Evolutionary conservation across 2,888 invertebrate genomes (phyloP).

Genomic region (Abscondita cerata): DNA sequence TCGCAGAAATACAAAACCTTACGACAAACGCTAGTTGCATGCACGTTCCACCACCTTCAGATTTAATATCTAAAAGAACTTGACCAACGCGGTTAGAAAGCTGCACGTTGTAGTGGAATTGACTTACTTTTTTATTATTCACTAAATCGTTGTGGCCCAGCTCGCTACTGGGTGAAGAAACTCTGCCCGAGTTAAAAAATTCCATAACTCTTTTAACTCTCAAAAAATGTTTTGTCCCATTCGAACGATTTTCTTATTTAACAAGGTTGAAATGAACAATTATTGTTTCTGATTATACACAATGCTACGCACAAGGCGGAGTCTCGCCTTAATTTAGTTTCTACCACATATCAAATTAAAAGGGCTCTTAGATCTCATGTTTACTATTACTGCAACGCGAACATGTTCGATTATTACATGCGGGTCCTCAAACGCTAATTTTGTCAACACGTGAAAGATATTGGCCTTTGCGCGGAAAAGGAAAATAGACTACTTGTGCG

Average conservation of each 20-base stretch:
- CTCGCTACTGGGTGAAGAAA: neutral
- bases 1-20: neutral
- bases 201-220: neutral
- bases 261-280: constrained; percentile 2
- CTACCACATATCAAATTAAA: too few species aligned
- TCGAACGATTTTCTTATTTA: constrained; percentile 2
- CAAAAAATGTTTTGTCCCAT: neutral
- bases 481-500: too few species aligned
- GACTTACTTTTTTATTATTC: neutral
- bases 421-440: constrained; percentile 21
- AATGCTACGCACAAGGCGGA: neutral
- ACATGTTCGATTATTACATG: neutral
- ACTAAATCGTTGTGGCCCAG: neutral
- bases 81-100: too few species aligned
- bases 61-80: neutral
- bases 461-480: too few species aligned
- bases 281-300: constrained; percentile 1
- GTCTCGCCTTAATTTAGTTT: neutral
- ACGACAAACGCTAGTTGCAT: neutral
- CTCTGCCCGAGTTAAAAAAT: neutral
- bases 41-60: neutral
- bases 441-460: constrained; percentile 10
- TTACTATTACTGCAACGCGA: neutral
- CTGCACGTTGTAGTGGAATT: too few species aligned
- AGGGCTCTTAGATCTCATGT: neutral